phyloP scores from a whole-genome alignment of 2,797 vertebrate species.

The Anguilla anguilla region DNA sequence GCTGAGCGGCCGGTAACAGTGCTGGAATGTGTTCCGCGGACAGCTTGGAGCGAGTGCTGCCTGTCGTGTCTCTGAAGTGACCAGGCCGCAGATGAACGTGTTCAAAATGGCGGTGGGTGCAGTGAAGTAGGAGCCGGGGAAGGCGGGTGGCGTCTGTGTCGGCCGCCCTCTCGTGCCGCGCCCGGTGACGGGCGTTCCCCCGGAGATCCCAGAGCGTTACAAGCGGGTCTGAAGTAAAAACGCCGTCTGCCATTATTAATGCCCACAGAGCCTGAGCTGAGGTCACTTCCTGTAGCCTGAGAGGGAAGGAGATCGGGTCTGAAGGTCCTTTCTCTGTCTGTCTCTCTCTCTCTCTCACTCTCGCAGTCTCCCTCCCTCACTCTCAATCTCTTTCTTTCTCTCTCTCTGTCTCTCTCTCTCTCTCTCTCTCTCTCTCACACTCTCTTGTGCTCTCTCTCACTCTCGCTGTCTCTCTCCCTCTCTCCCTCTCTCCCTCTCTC shows the following conservation, averaged over 20 bases:
- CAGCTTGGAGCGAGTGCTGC: not conserved
- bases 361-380: not conserved
- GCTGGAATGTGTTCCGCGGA: not conserved
- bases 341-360: not conserved
- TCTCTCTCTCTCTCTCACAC: not conserved
- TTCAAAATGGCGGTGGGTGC: not conserved
- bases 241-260: not conserved
- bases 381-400: not conserved
- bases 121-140: not conserved
- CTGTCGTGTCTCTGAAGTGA: not conserved
- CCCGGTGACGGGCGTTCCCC: not conserved
- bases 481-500: not conserved
- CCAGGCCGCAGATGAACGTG: not conserved
- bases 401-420: not conserved
- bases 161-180: not conserved
- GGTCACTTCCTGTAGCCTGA: not conserved
- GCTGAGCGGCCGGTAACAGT: not conserved
- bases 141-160: too few species aligned
- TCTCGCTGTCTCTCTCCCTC: too few species aligned
- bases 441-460: not conserved
- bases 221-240: not conserved
- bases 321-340: not conserved
- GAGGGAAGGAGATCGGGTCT: not conserved
- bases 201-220: not conserved
- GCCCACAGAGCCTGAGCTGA: not conserved